Conservation (phyloP, 2,888 invertebrate genomes). For the Leptinotarsa juncta region DNA sequence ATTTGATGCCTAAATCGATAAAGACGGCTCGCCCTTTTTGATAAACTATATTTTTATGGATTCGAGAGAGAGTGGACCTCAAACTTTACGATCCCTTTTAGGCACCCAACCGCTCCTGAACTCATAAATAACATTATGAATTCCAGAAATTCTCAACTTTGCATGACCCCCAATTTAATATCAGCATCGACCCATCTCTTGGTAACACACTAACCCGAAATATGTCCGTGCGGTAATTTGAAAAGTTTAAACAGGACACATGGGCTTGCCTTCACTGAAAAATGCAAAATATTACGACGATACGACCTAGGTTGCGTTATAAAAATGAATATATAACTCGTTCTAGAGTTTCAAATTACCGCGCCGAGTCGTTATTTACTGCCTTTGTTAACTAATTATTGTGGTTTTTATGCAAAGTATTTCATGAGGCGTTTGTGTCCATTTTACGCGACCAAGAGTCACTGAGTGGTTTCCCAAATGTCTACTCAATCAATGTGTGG, state of each 20-base stretch:
- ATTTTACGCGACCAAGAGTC: not conserved
- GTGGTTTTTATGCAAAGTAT: constrained; percentile 1
- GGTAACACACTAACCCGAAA: not conserved
- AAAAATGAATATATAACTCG: constrained; percentile 36
- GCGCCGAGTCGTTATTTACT: constrained; percentile 27
- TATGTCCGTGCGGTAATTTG: constrained; percentile 32
- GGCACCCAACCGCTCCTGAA: not conserved
- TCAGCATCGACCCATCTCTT: not conserved
- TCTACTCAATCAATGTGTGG: not conserved
- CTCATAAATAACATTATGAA: constrained; percentile 5
- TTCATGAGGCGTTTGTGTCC: not conserved
- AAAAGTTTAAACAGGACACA: constrained; percentile 40
- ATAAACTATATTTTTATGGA: too few relatives aligned
- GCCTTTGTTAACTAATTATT: constrained; percentile 25
- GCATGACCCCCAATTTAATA: constrained; percentile 8
- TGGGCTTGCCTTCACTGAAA: constrained; percentile 36
- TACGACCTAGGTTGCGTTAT: constrained; percentile 29
- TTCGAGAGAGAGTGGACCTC: not conserved
- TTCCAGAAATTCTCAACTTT: constrained; percentile 13
- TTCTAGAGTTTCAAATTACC: constrained; percentile 41
- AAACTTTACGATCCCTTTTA: not conserved
- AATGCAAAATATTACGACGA: constrained; percentile 38
- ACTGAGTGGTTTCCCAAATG: not conserved
- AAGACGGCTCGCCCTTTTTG: too few relatives aligned
- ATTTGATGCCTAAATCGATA: too few relatives aligned